Conservation (phyloP, 2,888 invertebrate species). For the Luffia ferchaultella region DNA sequence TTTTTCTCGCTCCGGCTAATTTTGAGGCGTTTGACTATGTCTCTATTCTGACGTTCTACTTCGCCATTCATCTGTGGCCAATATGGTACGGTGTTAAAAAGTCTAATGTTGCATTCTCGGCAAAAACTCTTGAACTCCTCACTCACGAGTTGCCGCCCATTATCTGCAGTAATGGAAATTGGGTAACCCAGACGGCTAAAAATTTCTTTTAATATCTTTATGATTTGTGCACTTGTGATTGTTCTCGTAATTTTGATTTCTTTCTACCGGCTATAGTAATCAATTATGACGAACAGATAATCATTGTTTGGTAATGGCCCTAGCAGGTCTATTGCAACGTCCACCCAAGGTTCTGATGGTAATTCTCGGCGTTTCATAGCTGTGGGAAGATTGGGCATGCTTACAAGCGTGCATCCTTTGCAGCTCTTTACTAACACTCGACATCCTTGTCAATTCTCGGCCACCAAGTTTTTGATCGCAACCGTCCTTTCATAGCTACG, state of each 20-base stretch:
- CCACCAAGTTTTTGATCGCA: conserved; percentile 1
- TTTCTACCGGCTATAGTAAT: conserved; percentile 17
- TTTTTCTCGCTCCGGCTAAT: conserved; percentile 14
- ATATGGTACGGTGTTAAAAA: conserved; percentile 17
- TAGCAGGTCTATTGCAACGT: conserved; percentile 16
- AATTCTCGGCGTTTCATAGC: conserved; percentile 13
- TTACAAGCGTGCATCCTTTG: conserved; percentile 15
- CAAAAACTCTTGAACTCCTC: conserved; percentile 15
- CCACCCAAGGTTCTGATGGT: conserved; percentile 14
- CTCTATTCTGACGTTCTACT: conserved; percentile 22
- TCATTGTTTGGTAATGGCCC: conserved; percentile 18
- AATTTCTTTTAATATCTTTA: conserved; percentile 3
- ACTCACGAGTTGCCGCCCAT: conserved; percentile 18
- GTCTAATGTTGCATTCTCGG: conserved; percentile 11
- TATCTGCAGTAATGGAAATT: conserved; percentile 5
- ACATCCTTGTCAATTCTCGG: conserved; percentile 4
- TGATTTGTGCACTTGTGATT: conserved; percentile 2
- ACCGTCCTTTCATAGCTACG: conserved; percentile 4
- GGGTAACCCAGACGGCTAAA: conserved; percentile 11
- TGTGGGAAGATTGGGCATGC: conserved; percentile 11
- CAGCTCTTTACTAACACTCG: conserved; percentile 2
- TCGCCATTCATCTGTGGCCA: conserved; percentile 22
- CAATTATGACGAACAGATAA: conserved; percentile 16
- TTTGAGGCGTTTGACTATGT: conserved; percentile 18
- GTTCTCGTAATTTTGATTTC: conserved; percentile 5